phyloP scores from a whole-genome alignment of 2,797 vertebrate genomes.

The Leucoraja ocellata region DNA sequence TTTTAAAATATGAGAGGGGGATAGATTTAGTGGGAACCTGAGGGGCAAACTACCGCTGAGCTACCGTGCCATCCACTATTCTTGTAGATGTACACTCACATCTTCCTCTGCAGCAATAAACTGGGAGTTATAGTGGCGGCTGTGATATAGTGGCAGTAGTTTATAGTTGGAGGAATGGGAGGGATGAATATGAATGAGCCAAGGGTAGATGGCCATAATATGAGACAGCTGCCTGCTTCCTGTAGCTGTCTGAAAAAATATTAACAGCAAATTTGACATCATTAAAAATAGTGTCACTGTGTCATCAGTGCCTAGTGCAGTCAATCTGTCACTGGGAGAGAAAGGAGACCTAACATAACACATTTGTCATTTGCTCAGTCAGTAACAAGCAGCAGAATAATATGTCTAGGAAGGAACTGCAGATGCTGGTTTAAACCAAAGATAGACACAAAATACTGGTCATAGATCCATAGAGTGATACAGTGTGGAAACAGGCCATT shows the following conservation, averaged over 20 bases:
- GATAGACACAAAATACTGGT: too few relatives aligned
- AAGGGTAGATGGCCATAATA: neutral
- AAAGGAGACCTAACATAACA: neutral
- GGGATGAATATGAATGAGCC: neutral
- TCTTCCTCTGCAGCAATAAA: too few relatives aligned
- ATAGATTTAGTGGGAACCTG: too few relatives aligned
- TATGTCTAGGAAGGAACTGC: neutral
- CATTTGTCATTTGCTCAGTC: neutral
- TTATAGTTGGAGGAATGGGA: neutral
- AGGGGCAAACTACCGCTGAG: too few relatives aligned
- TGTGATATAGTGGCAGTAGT: neutral
- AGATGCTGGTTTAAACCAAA: too few relatives aligned
- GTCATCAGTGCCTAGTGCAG: neutral
- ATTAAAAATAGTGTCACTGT: constrained; percentile 1
- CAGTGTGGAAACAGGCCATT: too few relatives aligned
- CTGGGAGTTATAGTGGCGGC: neutral
- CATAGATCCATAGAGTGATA: too few relatives aligned
- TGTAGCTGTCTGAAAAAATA: constrained; percentile 21
- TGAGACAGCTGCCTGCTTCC: neutral
- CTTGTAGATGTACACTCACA: too few relatives aligned
- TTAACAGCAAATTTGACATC: neutral
- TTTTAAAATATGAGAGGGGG: too few relatives aligned
- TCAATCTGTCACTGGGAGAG: constrained; percentile 10
- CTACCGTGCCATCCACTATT: too few relatives aligned
- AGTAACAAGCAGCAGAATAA: neutral